Evolutionary conservation across 2,888 invertebrate genomes (phyloP).

Genomic region (Eurois occulta): DNA sequence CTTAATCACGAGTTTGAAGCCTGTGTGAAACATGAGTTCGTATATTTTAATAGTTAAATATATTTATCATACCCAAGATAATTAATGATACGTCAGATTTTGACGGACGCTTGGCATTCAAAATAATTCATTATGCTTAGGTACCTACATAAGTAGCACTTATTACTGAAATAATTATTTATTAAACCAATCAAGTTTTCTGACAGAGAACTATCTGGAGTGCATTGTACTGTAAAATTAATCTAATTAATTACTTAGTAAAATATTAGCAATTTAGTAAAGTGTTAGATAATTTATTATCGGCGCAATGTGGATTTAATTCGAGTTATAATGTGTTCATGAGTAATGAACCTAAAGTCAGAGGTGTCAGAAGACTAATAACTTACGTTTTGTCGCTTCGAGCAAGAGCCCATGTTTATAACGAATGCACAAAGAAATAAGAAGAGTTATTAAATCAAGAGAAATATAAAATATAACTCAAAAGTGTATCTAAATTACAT

Average conservation of each 20-base stretch:
- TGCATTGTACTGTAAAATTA: slow-evolving; percentile 13
- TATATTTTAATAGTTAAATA: slow-evolving; percentile 6
- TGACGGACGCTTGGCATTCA: not conserved
- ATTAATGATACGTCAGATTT: slow-evolving; percentile 33
- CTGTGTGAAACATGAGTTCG: not conserved
- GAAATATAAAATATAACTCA: not conserved
- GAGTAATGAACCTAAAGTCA: slow-evolving; percentile 18
- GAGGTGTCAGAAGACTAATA: slow-evolving; percentile 8
- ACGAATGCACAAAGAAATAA: not conserved
- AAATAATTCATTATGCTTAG: slow-evolving; percentile 34
- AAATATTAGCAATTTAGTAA: slow-evolving; percentile 44
- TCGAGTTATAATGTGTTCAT: slow-evolving; percentile 18
- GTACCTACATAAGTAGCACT: slow-evolving; percentile 6
- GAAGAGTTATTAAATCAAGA: not conserved
- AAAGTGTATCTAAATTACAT: too few relatives aligned
- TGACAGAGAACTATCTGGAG: slow-evolving; percentile 13
- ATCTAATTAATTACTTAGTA: slow-evolving; percentile 21
- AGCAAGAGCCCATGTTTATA: not conserved
- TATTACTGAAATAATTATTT: slow-evolving; percentile 24
- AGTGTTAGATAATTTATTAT: slow-evolving; percentile 36
- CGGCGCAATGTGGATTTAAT: slow-evolving; percentile 11
- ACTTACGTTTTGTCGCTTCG: not conserved
- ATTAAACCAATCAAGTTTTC: slow-evolving; percentile 21
- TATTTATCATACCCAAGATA: slow-evolving; percentile 4
- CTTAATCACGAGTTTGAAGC: not conserved